Base-by-base conservation (phyloP, 2,888 invertebrate genomes). In the Chrysotoxum bicinctum region DNA sequence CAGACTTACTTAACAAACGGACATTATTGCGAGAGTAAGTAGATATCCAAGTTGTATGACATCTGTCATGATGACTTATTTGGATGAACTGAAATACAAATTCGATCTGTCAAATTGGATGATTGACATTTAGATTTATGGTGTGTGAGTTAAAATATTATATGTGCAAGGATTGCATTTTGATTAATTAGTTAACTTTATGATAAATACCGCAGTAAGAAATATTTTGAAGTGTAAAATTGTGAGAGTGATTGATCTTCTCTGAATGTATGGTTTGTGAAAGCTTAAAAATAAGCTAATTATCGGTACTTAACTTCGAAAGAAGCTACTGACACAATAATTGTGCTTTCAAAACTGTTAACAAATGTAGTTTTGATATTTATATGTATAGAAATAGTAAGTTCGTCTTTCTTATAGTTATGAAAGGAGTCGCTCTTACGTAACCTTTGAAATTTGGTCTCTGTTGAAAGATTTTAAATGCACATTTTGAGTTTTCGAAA, bases 61-160 rank as follows among this genome's bases (percentile, higher is more conserved):
- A 72, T 80, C 70, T 75, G 80, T 84, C 80, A 84, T 23, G 52
- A 52, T 70, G 74, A 84, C 80, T 80, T 80, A 80, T 75, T 84
- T 75, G 75, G 75, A 52, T 80, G 84, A 58, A 75, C 45, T 45
- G 35, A 32, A 58, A 70, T 30, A 64, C 43, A 56, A 64, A 69
- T 66, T 69, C 64, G 74, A 70, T 80, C 58, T 26, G 12, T 30
- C 19, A 45, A 26, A 64, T 64, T 30, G 37, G 40, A 14, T 48
- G 70, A 50, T 64, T 62, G 81, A 62, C 37, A 54, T 58, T 70
- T 40, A 64, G 21, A 54, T 40, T 62, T 76, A 76, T 81, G 62
- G 70, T 16, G 26, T 76, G 19, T 43, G 62, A 45, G 32, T 30
- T n/a, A 52, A 56, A 40, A 32, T 7, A 32, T 0, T 32, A 8